These are phyloP conservation scores for Carcinoscorpius rotundicauda DNA, from an alignment of 1,140 invertebrate species.

Conservation along the genomic window DNA sequence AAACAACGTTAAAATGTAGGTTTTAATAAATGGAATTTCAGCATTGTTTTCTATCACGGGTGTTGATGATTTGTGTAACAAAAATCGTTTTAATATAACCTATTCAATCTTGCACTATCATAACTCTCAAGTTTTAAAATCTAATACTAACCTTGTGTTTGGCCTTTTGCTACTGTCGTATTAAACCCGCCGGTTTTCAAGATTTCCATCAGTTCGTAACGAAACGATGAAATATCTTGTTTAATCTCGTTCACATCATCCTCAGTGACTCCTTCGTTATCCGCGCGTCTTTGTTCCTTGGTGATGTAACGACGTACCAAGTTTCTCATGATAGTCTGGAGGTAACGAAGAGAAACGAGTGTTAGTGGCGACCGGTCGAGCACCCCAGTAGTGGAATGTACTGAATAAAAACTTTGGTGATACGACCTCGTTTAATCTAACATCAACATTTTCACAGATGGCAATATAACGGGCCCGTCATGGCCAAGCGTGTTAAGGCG, in stretches of 20 bases:
- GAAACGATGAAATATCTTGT: slow-evolving; percentile 90
- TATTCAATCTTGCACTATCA: too few relatives aligned
- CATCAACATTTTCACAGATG: too few relatives aligned
- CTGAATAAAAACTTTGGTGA: neutral
- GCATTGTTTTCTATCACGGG: too few relatives aligned
- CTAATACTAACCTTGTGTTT: slow-evolving; percentile 7
- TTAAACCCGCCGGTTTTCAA: slow-evolving; percentile 67
- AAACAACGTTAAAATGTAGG: too few relatives aligned
- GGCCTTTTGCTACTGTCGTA: slow-evolving; percentile 15
- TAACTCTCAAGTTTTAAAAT: too few relatives aligned
- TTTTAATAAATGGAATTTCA: too few relatives aligned
- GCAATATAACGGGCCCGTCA: too few relatives aligned
- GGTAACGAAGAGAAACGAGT: neutral
- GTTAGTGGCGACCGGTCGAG: neutral
- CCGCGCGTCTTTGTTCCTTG: slow-evolving; percentile 83
- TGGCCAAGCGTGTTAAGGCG: too few relatives aligned
- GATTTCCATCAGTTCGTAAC: slow-evolving; percentile 91
- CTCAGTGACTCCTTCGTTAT: slow-evolving; percentile 89
- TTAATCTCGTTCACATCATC: slow-evolving; percentile 99
- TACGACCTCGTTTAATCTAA: neutral
- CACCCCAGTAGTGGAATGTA: neutral
- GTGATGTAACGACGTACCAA: slow-evolving; percentile 90
- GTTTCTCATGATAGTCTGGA: slow-evolving; percentile 84
- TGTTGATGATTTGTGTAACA: too few relatives aligned
- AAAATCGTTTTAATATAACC: too few relatives aligned